Base-by-base conservation (phyloP, 2,113 vertebrate genomes). In the Aix galericulata region DNA sequence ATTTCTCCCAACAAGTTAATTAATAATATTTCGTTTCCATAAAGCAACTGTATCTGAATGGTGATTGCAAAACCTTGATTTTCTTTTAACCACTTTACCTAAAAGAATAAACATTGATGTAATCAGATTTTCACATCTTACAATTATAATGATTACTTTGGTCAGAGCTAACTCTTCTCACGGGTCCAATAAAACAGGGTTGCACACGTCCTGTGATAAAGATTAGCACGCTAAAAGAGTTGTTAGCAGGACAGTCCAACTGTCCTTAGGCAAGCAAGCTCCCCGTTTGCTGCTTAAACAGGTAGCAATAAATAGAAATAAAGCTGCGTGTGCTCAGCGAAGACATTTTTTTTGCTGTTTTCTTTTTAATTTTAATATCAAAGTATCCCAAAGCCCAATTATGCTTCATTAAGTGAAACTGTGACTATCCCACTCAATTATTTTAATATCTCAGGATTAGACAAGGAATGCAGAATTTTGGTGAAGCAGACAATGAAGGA, bases 371-470 rank as follows among this genome's bases (percentile, higher is more conserved):
- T 97, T 93, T 94, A 96, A 95, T 95, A 97, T 88, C 94, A 82
- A 98, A 96, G 92, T 93, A 94, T 95, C 94, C 73, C 82, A 97
- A 94, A 94, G 52, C 89, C 84, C 91, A 96, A 95, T 97, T 97
- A 97, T 86, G 93, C 91, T 93, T 97, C 84, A 97, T 97, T 97
- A 97, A 97, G 60, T 82, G 71, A 97, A 98, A 97, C 86, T 93
- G 91, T 96, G 91, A 97, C 91, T 96, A 93, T 91, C 96, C 94
- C 92, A 82, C 90, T 97, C 97, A 98, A 97, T 97, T 97, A 96
- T 96, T 96, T 97, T 97, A 97, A 97, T 97, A 94, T 96, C 82
- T 81, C 74, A 14, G 96, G 95, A 94, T 96, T 97, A 97, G 71
- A 80, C 46, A 64, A 98, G 83, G 94, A 97, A 98, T 96, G 87